Conservation (phyloP, 2,113 vertebrate genomes). For the Otocyon megalotis region DNA sequence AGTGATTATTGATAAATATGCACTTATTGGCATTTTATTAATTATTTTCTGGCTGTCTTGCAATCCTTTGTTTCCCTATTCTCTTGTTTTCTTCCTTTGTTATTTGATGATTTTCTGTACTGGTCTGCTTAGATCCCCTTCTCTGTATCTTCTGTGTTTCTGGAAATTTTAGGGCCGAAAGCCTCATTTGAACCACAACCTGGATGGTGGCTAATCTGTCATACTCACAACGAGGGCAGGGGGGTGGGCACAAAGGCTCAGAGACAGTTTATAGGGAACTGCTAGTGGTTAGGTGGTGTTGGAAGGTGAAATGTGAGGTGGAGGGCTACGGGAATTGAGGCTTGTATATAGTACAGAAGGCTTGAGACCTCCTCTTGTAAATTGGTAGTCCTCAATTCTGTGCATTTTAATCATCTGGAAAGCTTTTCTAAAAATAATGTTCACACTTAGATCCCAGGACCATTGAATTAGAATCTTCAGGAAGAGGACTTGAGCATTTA, state of each 20-base stretch:
- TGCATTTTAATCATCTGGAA: background rate
- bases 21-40: background rate
- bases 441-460: background rate
- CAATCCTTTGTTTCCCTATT: background rate
- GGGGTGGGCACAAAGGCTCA: background rate
- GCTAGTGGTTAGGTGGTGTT: background rate
- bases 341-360: background rate
- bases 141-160: background rate
- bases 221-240: rapidly evolving
- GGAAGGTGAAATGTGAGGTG: background rate
- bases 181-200: background rate
- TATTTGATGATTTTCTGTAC: background rate
- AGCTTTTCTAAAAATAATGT: background rate
- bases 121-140: background rate
- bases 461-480: background rate
- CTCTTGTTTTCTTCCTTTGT: background rate
- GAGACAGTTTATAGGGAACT: background rate
- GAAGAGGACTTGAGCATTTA: background rate
- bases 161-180: background rate
- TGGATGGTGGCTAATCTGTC: background rate
- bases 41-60: background rate
- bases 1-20: background rate
- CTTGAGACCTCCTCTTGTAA: background rate
- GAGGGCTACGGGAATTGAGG: background rate
- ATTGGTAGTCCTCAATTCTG: background rate